phyloP scores from a whole-genome alignment of 1,140 invertebrate genomes.

The Calycopis cecrops region DNA sequence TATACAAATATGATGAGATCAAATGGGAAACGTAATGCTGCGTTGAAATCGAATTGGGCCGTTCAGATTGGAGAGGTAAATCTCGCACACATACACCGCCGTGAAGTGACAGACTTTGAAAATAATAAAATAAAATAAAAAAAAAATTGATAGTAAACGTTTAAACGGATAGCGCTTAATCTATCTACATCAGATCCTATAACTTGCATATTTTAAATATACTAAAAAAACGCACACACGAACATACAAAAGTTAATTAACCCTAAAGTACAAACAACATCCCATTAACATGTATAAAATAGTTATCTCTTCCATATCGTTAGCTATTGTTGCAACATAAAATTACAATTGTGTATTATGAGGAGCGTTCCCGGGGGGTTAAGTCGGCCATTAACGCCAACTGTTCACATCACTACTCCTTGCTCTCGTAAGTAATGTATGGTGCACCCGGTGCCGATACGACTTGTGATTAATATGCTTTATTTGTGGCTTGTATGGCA shows the following conservation, averaged over 20 bases:
- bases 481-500: constrained; percentile 18
- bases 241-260: not conserved
- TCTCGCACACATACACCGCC: no score
- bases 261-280: constrained; percentile 2
- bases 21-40: no score
- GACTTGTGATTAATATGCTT: constrained; percentile 40
- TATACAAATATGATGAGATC: no score
- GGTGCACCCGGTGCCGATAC: constrained; percentile 33
- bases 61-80: no score
- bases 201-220: no score
- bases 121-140: no score
- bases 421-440: constrained; percentile 39
- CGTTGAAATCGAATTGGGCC: no score
- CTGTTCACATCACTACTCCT: constrained; percentile 38
- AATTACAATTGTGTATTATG: constrained; percentile 44
- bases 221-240: no score
- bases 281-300: constrained; percentile 20
- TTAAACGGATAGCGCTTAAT: no score
- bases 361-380: constrained; percentile 40
- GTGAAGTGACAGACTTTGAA: no score
- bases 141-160: no score
- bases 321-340: constrained; percentile 40
- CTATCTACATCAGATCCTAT: no score
- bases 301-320: constrained; percentile 37
- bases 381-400: constrained; percentile 46